These are phyloP conservation scores for Pheosia gnoma DNA, from an alignment of 2,888 invertebrate species.

Conservation along the genomic window DNA sequence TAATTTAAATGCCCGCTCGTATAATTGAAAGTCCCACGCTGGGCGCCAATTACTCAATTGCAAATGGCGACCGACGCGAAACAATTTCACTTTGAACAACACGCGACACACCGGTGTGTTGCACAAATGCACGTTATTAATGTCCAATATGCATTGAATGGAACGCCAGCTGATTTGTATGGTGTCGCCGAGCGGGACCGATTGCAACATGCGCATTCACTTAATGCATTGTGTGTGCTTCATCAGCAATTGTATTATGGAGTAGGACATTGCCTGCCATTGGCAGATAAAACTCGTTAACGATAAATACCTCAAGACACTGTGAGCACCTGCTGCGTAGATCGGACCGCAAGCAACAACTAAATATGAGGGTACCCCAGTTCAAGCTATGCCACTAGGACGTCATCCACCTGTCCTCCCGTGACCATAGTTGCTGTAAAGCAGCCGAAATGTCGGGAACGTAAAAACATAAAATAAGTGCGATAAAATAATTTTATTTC, in stretches of 20 bases:
- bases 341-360: too few relatives aligned
- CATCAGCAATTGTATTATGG: background rate
- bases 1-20: background rate
- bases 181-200: background rate
- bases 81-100: conserved; percentile 1
- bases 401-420: too few relatives aligned
- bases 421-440: too few relatives aligned
- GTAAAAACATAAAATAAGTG: too few relatives aligned
- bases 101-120: background rate
- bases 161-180: conserved; percentile 6
- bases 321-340: too few relatives aligned
- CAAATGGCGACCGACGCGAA: background rate
- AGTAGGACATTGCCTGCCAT: too few relatives aligned
- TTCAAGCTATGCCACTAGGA: too few relatives aligned
- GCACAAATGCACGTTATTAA: conserved; percentile 9
- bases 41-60: conserved; percentile 4
- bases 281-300: too few relatives aligned
- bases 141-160: conserved; percentile 3
- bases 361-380: too few relatives aligned
- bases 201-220: background rate
- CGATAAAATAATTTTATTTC: too few relatives aligned
- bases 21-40: background rate
- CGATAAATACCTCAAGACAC: too few relatives aligned
- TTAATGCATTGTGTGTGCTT: background rate
- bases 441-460: too few relatives aligned